Evolutionary conservation across 1,140 invertebrate species (phyloP).

Genomic region (Drosophila bifasciata): DNA sequence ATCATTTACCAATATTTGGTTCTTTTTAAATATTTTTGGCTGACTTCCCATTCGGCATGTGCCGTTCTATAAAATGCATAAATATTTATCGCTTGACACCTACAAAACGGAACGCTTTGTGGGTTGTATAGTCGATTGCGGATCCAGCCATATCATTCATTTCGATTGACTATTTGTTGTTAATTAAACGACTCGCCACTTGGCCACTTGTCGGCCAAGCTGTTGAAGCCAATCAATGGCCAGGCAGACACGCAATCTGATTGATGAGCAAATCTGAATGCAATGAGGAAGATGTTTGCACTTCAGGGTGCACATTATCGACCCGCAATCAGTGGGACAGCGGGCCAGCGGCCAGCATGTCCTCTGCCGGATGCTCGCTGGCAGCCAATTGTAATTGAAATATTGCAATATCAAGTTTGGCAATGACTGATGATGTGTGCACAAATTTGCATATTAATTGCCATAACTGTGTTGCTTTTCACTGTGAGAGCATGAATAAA

Average conservation of each 20-base stretch:
- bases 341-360: conserved; percentile 21
- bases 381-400: conserved; percentile 54
- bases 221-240: conserved; percentile 28
- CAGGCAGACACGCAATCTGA: conserved; percentile 20
- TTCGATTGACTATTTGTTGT: conserved; percentile 8
- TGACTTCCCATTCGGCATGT: background rate
- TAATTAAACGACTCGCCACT: conserved; percentile 28
- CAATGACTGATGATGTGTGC: conserved; percentile 41
- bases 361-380: conserved; percentile 61
- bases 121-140: background rate
- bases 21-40: background rate
- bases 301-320: conserved; percentile 30
- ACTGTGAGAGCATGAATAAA: conserved; percentile 41
- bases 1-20: background rate
- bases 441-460: conserved; percentile 69
- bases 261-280: conserved; percentile 41
- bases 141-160: background rate
- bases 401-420: conserved; percentile 64
- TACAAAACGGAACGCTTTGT: conserved; percentile 1
- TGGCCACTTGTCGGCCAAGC: conserved; percentile 19
- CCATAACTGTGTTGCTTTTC: conserved; percentile 40
- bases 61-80: conserved; percentile 17
- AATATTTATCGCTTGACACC: conserved; percentile 9
- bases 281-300: conserved; percentile 61
- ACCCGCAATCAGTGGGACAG: conserved; percentile 26